A percentile compares a stretch with the other conserved stretches of the same genome.
These are phyloP conservation scores for Cnemophilus loriae DNA, from an alignment of 2,113 vertebrate species.

Conservation along the genomic window DNA sequence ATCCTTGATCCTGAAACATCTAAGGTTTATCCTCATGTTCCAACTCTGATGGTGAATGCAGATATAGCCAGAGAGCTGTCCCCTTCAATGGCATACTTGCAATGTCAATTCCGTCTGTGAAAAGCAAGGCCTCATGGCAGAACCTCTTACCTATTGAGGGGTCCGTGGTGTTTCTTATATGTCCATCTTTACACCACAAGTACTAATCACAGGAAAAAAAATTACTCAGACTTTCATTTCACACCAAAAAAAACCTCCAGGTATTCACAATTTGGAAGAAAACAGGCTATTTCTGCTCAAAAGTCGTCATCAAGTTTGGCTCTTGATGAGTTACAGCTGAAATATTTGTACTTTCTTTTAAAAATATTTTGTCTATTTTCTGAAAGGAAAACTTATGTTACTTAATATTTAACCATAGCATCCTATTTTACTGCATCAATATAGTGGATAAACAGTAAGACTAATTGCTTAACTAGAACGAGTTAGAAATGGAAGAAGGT, in stretches of 20 bases:
- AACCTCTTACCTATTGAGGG: background rate
- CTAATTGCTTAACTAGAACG: background rate
- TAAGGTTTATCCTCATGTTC: background rate
- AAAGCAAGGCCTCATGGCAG: background rate
- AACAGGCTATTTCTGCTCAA: background rate
- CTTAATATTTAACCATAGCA: background rate
- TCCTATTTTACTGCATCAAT: background rate
- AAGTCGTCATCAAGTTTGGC: background rate
- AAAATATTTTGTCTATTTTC: background rate
- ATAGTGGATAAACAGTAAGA: background rate
- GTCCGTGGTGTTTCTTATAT: background rate
- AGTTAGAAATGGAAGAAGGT: background rate
- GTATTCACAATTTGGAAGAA: background rate
- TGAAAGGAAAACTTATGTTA: background rate
- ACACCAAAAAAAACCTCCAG: background rate
- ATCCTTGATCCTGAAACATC: background rate
- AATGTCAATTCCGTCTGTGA: background rate
- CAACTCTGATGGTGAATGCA: background rate
- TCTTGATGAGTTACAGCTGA: background rate
- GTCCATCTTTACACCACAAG: background rate
- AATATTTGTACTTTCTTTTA: background rate
- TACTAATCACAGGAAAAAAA: background rate
- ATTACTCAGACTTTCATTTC: background rate
- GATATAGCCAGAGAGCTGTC: background rate
- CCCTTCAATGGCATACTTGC: fast-evolving